A percentile compares a stretch with the other conserved stretches of the same genome.
Evolutionary conservation across 2,113 vertebrate genomes (phyloP).

Genomic region (Anoplopoma fimbria): DNA sequence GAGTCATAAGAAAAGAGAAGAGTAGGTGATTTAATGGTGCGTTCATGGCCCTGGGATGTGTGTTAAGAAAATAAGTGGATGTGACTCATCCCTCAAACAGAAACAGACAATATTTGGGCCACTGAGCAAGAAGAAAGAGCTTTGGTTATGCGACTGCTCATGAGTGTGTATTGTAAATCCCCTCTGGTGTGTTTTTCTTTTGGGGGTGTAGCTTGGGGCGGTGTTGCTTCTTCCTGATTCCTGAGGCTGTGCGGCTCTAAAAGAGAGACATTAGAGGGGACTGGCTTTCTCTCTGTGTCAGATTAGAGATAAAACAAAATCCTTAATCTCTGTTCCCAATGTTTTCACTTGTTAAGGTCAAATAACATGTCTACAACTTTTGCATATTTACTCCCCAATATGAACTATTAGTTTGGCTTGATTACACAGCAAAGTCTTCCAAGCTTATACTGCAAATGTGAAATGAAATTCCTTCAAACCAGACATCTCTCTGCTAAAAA

Average conservation of each 20-base stretch:
- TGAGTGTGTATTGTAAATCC: slow-evolving; percentile 67
- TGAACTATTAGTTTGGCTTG: slow-evolving; percentile 24
- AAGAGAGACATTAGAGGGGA: slow-evolving; percentile 31
- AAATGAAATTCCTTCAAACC: slow-evolving; percentile 49
- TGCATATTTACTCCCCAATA: slow-evolving; percentile 14
- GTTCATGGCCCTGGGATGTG: slow-evolving; percentile 47
- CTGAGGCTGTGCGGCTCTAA: slow-evolving; percentile 3
- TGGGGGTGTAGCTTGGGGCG: slow-evolving; percentile 51
- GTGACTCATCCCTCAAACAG: slow-evolving; percentile 73
- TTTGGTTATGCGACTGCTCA: slow-evolving; percentile 54
- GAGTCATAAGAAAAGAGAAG: slow-evolving; percentile 61
- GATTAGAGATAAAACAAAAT: slow-evolving; percentile 57
- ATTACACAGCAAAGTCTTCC: slow-evolving; percentile 38
- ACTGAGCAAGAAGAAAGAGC: slow-evolving; percentile 77
- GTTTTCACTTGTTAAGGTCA: slow-evolving; percentile 47
- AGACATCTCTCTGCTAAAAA: slow-evolving; percentile 43
- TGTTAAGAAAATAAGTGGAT: slow-evolving; percentile 55
- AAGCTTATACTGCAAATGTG: slow-evolving; percentile 57
- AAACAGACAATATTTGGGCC: slow-evolving; percentile 69
- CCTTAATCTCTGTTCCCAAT: slow-evolving; percentile 40
- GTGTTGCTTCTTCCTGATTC: slow-evolving; percentile 48
- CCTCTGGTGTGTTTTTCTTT: slow-evolving; percentile 66
- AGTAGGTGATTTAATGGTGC: slow-evolving; percentile 65
- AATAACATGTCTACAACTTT: slow-evolving; percentile 15
- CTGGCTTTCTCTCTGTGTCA: slow-evolving; percentile 41